These are phyloP conservation scores for Paramuricea clavata DNA, from an alignment of 92 coral and sea anemone species.

Conservation along the genomic window DNA sequence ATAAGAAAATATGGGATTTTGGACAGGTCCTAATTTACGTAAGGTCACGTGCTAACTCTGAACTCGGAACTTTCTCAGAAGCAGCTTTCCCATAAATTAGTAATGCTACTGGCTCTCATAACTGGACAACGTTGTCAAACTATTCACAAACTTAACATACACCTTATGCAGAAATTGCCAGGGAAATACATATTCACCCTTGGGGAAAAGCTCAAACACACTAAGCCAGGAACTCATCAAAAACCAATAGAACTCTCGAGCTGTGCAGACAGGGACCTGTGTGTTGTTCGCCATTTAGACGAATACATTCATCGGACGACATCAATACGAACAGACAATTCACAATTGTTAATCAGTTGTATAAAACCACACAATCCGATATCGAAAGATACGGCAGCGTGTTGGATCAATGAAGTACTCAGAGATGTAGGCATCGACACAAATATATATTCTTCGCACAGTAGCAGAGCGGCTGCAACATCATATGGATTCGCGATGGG, in stretches of 20 bases:
- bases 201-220: conserved; percentile 16
- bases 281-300: conserved; percentile 7
- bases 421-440: too few relatives aligned
- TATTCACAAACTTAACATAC: background rate
- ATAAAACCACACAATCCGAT: background rate
- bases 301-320: conserved; percentile 2
- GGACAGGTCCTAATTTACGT: conserved; percentile 8
- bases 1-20: conserved; percentile 3
- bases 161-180: background rate
- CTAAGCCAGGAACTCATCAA: conserved; percentile 3
- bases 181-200: background rate
- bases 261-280: background rate
- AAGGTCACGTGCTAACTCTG: background rate
- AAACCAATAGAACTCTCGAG: background rate
- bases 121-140: background rate
- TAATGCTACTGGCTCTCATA: background rate
- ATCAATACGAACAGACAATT: background rate
- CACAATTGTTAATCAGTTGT: background rate
- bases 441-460: too few relatives aligned
- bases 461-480: conserved; percentile 13
- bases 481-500: background rate
- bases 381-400: background rate
- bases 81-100: background rate
- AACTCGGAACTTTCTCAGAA: background rate
- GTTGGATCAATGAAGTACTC: too few relatives aligned